These are phyloP conservation scores for Crossocerus cetratus DNA, from an alignment of 2,888 invertebrate species.

Conservation along the genomic window DNA sequence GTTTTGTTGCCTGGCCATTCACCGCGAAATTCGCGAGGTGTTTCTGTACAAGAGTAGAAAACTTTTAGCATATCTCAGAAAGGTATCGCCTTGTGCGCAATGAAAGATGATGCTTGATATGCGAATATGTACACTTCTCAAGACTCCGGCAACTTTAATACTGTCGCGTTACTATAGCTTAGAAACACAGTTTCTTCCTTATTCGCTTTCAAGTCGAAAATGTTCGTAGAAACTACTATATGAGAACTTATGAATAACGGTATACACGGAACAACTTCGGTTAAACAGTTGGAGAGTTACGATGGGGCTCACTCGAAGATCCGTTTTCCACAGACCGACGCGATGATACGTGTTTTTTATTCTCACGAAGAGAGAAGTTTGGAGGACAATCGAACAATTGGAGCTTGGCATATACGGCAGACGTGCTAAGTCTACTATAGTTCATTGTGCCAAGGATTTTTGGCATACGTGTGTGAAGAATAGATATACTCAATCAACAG, in stretches of 20 bases:
- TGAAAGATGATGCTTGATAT: conserved; percentile 50
- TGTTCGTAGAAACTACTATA: conserved; percentile 42
- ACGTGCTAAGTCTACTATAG: conserved; percentile 27
- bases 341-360: conserved; percentile 28
- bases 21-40: conserved; percentile 26
- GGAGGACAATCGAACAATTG: conserved; percentile 4
- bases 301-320: conserved; percentile 31
- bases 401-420: conserved; percentile 16
- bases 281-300: conserved; percentile 48
- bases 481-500: too few relatives aligned
- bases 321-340: conserved; percentile 23
- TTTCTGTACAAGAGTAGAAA: conserved; percentile 60
- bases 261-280: conserved; percentile 36
- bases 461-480: conserved; percentile 6
- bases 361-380: conserved; percentile 45
- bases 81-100: conserved; percentile 31
- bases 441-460: conserved; percentile 24
- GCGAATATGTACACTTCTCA: conserved; percentile 53
- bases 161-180: conserved; percentile 35
- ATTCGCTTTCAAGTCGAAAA: conserved; percentile 34
- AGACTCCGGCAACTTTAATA: conserved; percentile 46
- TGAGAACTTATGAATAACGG: conserved; percentile 49
- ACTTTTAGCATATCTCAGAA: conserved; percentile 32
- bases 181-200: conserved; percentile 38
- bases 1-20: conserved; percentile 39